Evolutionary conservation across 2,888 invertebrate species (phyloP), one percentile per base, ranked within the genome.

Genomic region (Coelinius sp.): DNA sequence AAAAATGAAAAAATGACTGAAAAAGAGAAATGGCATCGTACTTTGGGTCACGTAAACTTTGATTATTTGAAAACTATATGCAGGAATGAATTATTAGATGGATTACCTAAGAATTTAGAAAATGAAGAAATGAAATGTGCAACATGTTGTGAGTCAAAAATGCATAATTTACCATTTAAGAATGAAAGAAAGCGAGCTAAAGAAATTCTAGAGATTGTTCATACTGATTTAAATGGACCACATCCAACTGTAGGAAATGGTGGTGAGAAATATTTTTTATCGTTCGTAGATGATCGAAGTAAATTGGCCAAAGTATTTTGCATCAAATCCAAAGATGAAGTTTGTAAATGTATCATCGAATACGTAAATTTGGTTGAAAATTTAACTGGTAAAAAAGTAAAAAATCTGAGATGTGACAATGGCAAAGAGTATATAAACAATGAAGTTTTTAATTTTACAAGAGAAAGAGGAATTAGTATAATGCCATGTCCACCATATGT

Each of bases 201-300:
- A 68, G 73, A 73, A 20, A 25, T 75, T n/a, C 70, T 76, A 25
- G 77, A 79, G 76, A 75, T 78, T 44, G 17, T 44, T 17, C 44
- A 44, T 17, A 44, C 44, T 14, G 44, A 14, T 44, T 14, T 44
- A 44, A 22, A 31, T 68, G 71, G 73, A 8, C 69, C 73, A 44
- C 68, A 66, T 68, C 17, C 31, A 49, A 73, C 71, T 44, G 71
- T 68, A 22, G 77, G 74, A 14, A 71, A 69, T 38, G 59, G 73
- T 10, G 75, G 76, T 62, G 70, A 75, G 71, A 78, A 65, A 75
- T 78, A 77, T 73, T 79, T 78, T 74, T 49, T 78, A 17, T 63
- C 76, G 8, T 77, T 79, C 67, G 70, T 77, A 17, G 77, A 78
- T 66, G 77, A 78, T 72, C 74, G 66, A 49, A 78, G 74, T 68